Evolutionary conservation across 2,797 vertebrate genomes (phyloP).

Genomic region (Lepilemur ruficaudatus): DNA sequence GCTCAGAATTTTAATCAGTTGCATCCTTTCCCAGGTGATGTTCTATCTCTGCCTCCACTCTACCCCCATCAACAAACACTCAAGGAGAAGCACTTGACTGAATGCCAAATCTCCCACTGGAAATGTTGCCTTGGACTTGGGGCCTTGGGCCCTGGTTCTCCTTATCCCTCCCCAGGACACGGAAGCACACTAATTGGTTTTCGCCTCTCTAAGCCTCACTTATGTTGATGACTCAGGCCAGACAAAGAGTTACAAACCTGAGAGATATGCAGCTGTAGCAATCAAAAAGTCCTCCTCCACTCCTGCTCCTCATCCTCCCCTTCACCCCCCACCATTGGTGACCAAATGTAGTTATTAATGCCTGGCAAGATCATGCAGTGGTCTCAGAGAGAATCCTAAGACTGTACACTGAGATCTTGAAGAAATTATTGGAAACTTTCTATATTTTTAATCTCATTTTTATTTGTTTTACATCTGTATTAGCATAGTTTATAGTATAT

Average conservation of each 20-base stretch:
- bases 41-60: background rate
- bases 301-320: background rate
- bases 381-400: background rate
- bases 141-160: background rate
- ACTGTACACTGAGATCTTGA: background rate
- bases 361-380: background rate
- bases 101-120: background rate
- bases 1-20: constrained; percentile 41
- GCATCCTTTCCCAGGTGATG: background rate
- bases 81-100: background rate
- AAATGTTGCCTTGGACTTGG: background rate
- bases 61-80: background rate
- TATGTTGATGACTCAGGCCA: background rate
- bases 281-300: background rate
- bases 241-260: background rate
- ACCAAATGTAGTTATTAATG: background rate
- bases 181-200: background rate
- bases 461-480: background rate
- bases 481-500: background rate
- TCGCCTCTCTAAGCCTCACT: background rate
- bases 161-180: background rate
- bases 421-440: background rate
- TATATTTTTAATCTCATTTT: background rate
- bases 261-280: background rate
- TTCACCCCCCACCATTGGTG: too few species aligned